Evolutionary conservation across 2,888 invertebrate genomes (phyloP).

Genomic region (Lasius fuliginosus): DNA sequence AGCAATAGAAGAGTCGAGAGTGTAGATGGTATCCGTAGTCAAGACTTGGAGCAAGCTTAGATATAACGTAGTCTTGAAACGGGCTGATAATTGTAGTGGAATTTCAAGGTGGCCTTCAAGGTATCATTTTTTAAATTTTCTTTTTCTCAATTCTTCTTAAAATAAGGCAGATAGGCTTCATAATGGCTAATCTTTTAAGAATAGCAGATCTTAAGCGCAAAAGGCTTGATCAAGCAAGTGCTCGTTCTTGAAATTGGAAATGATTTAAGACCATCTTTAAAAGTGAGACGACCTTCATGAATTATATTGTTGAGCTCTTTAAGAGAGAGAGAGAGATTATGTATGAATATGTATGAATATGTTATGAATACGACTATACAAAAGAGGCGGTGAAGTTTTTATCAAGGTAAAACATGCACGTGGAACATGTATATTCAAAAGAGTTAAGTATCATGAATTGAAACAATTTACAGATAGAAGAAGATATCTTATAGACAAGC

Average conservation of each 20-base stretch:
- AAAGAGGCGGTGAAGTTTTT: constrained; percentile 23
- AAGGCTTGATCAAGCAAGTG: constrained; percentile 38
- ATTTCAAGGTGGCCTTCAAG: constrained; percentile 27
- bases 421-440: not conserved
- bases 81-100: constrained; percentile 33
- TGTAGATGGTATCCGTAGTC: constrained; percentile 13
- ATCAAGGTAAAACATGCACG: not conserved
- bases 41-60: constrained; percentile 30
- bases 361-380: constrained; percentile 9
- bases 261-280: constrained; percentile 43
- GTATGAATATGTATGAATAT: constrained; percentile 5
- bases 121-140: constrained; percentile 17
- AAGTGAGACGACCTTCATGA: constrained; percentile 36
- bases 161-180: not conserved
- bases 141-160: constrained; percentile 6
- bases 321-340: not conserved
- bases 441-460: not conserved
- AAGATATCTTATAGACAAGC: not conserved
- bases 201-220: constrained; percentile 14
- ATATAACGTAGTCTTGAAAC: constrained; percentile 33
- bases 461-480: not conserved
- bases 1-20: constrained; percentile 22
- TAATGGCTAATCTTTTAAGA: constrained; percentile 5
- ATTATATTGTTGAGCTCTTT: constrained; percentile 32
- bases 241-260: constrained; percentile 29